Percentiles rank a stretch among this genome's conserved stretches.
phyloP scores from a whole-genome alignment of 2,797 vertebrate genomes.

The Heteromormyrus szaboi region DNA sequence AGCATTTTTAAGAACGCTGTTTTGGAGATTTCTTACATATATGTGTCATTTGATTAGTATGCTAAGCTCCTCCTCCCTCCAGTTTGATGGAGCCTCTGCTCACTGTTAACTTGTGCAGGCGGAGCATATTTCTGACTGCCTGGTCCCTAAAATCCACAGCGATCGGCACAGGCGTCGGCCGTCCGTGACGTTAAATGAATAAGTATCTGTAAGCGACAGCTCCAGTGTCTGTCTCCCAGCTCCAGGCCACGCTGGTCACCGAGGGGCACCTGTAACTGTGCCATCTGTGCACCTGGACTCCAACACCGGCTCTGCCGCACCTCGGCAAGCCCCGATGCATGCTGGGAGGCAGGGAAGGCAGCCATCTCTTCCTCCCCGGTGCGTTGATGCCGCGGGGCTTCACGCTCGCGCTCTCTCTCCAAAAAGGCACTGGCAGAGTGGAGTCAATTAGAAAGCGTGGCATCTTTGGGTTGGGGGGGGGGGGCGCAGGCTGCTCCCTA shows the following conservation, averaged over 20 bases:
- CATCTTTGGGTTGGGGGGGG: conserved; percentile 41
- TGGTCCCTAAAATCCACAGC: neutral
- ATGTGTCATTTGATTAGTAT: neutral
- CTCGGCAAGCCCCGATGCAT: neutral
- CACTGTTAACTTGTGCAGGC: neutral
- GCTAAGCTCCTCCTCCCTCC: neutral
- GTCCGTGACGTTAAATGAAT: neutral
- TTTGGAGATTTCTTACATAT: neutral
- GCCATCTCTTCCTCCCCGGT: conserved; percentile 24
- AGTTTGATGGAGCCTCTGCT: neutral
- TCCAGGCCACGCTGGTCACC: conserved; percentile 35
- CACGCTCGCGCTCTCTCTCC: conserved; percentile 19
- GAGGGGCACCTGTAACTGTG: conserved; percentile 36
- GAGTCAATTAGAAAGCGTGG: conserved; percentile 64
- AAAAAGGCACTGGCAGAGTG: conserved; percentile 50
- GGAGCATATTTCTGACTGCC: neutral
- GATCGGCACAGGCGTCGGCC: neutral
- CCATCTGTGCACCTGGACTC: conserved; percentile 53
- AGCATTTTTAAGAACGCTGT: neutral
- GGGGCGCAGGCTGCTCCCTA: conserved; percentile 40
- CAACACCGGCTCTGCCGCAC: conserved; percentile 35
- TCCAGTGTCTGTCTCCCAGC: too few relatives aligned
- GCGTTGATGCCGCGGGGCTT: neutral
- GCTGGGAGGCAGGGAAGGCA: conserved; percentile 15
- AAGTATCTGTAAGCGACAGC: neutral